Evolutionary conservation across 1,140 invertebrate genomes (phyloP).

Genomic region (Orchesella cincta): DNA sequence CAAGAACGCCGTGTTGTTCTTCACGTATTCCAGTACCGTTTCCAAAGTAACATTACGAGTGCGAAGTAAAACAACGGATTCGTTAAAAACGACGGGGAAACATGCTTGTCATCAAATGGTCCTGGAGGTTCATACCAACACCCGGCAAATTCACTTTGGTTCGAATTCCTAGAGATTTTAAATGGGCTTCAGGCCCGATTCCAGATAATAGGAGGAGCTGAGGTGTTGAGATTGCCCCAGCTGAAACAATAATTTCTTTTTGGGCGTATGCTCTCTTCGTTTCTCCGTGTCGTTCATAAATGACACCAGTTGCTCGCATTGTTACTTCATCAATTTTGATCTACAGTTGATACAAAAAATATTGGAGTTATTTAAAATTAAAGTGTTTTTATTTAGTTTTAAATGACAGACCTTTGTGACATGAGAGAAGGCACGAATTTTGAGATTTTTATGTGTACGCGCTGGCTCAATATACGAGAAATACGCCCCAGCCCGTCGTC

Average conservation of each 20-base stretch:
- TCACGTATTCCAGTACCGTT: neutral
- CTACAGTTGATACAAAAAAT: too few species aligned
- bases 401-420: too few species aligned
- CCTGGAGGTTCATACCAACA: conserved; percentile 3
- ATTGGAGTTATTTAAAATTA: too few species aligned
- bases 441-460: neutral
- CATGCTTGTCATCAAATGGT: neutral
- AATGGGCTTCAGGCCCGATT: neutral
- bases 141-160: conserved; percentile 4
- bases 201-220: neutral
- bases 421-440: neutral
- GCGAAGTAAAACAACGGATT: conserved; percentile 6
- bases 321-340: neutral
- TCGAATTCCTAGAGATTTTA: too few species aligned
- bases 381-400: too few species aligned
- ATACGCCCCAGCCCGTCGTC: neutral
- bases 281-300: neutral
- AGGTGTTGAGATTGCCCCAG: conserved; percentile 1
- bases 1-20: neutral
- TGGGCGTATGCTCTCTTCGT: neutral
- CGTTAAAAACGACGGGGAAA: conserved; percentile 58
- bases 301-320: conserved; percentile 3
- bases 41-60: neutral
- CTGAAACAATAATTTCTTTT: conserved; percentile 2
- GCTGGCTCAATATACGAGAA: conserved; percentile 1